Evolutionary conservation across 2,888 invertebrate genomes (phyloP).

Genomic region (Polydesmus complanatus): DNA sequence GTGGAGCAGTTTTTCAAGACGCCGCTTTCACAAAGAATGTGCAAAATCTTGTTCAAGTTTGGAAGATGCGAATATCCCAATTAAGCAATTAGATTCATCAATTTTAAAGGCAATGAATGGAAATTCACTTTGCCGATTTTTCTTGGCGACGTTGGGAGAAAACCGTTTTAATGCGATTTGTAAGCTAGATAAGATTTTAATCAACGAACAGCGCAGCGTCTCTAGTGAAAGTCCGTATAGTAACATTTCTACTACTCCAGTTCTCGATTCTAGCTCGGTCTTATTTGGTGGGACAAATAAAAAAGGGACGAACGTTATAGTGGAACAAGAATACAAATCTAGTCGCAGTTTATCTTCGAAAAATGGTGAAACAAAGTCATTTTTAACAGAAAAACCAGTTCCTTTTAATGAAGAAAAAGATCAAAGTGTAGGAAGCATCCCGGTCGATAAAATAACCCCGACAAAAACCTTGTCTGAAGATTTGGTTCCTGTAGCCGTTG

Average conservation of each 20-base stretch:
- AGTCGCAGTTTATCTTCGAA: too few relatives aligned
- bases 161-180: slow-evolving; percentile 7
- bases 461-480: background rate
- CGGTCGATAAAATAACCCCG: background rate
- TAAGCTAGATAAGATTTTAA: slow-evolving; percentile 1
- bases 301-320: background rate
- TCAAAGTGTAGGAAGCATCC: too few relatives aligned
- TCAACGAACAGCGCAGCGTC: slow-evolving; percentile 1
- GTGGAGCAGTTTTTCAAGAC: background rate
- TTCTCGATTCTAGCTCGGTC: background rate
- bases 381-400: background rate
- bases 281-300: background rate
- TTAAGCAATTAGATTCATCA: background rate
- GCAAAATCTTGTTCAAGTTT: background rate
- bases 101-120: background rate
- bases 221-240: background rate
- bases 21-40: background rate
- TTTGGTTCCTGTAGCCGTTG: background rate
- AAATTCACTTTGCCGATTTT: background rate
- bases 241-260: background rate
- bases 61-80: background rate
- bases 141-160: background rate
- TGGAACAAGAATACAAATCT: too few relatives aligned
- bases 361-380: background rate
- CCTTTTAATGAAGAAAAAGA: too few relatives aligned